Evolutionary conservation across 35 echinoderm and acorn worm genomes (phyloP), one percentile per base, ranked within the genome.

Genomic region (Heliocidaris erythrogramma): DNA sequence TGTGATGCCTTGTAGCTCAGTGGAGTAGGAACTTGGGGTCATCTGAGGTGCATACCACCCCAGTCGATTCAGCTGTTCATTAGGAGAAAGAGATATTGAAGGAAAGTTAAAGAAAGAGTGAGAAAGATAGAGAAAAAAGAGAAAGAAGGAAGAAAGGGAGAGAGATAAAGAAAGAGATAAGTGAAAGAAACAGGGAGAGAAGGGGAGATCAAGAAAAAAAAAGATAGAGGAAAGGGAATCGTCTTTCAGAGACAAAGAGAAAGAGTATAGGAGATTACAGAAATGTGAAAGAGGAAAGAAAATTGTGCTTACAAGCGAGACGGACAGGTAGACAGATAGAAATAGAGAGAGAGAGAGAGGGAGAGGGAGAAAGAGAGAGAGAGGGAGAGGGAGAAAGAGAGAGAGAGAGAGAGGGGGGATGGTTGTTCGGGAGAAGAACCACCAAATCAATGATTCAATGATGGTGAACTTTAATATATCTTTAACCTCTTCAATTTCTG

Each of bases 21-120:
- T 14, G 14, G 52, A 56, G 52, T 7, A 56, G 52, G 52, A 56
- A 56, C 85, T 32, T 86, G 21, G 21, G 85, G 85, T 86, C 85
- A 86, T 12, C 4, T 86, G 9, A 29, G 31, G 85, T 32, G 27
- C 85, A 86, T 86, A 24, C 85, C 85, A 86, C 85, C 85, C 85
- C 85, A 86, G 85, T 86, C 85, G 85, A 86, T 86, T 86, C 85
- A 86, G 85, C 85, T 86, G 85, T 86, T 86, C 31, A 86, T 86
- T 86, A 86, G 31, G 9, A 86, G 31, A 86, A 32, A 32, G 85
- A 29, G 31, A 86, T 13, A 29, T 13, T 86, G 85, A 86, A 0
- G 0, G 85, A 30, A 86, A 32, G 85, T 13, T 86, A 24, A 32
- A 30, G 21, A 9, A 7, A 78, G 65, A 9, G 18, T 78, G 14